Base-by-base conservation (phyloP, 1,140 invertebrate genomes). In the Pollicipes pollicipes region DNA sequence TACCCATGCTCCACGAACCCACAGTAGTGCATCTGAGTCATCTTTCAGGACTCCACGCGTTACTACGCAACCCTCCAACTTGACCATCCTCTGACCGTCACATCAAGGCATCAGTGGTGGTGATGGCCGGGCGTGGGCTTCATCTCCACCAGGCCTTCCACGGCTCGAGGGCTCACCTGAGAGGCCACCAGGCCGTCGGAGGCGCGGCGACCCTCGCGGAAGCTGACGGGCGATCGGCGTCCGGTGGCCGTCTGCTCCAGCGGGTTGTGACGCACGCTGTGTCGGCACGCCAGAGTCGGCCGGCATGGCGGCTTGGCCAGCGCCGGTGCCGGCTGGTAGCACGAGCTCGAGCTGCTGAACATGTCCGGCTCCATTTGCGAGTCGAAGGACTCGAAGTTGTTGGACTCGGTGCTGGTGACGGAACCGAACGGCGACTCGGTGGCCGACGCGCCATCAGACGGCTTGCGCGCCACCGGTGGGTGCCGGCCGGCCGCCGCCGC, bases 121-220 rank as follows among this genome's bases (percentile, higher is more conserved):
- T n/a, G n/a, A n/a, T n/a, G n/a, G n/a, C n/a, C n/a, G n/a, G n/a
- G n/a, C n/a, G n/a, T n/a, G n/a, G n/a, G n/a, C n/a, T n/a, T n/a
- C n/a, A n/a, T n/a, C n/a, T n/a, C n/a, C n/a, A n/a, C n/a, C n/a
- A n/a, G n/a, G n/a, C n/a, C n/a, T n/a, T n/a, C n/a, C n/a, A n/a
- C n/a, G n/a, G n/a, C n/a, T n/a, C n/a, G 35, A 17, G 35, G 17
- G 6, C 45, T 58, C 45, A 58, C 45, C 45, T 58, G 45, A 6
- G 45, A 58, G 30, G 83, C 81, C 28, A 85, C 80, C n/a, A 84
- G 75, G 58, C 91, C 91, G 77, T 95, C 92, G 74, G 90, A 93
- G 0, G 93, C 93, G 73, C 93, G 83, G 45, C 93, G 82, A 4
- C 91, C 92, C 82, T 96, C 90, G 75, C 90, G 83, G 79, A 93